These are phyloP conservation scores for Oegoconia quadripuncta DNA, from an alignment of 2,888 invertebrate genomes.

Conservation along the genomic window DNA sequence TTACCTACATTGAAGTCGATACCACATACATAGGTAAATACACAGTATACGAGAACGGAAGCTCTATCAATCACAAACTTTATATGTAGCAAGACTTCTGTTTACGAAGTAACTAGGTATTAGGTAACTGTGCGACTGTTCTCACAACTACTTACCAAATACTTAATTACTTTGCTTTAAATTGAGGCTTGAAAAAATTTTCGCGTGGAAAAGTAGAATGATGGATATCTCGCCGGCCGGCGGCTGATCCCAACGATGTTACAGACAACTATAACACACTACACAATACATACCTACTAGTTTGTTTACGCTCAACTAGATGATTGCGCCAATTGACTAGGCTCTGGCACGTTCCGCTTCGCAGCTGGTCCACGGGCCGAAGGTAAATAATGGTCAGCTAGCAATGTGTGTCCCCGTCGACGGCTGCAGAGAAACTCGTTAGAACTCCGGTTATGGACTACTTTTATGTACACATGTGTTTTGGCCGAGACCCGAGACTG, in stretches of 20 bases:
- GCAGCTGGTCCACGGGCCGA: slow-evolving; percentile 30
- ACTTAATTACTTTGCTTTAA: too few relatives aligned
- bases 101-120: too few relatives aligned
- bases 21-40: too few relatives aligned
- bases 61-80: too few relatives aligned
- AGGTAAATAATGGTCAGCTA: slow-evolving; percentile 24
- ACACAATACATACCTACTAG: slow-evolving; percentile 62
- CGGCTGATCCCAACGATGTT: slow-evolving; percentile 29
- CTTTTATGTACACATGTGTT: slow-evolving; percentile 35
- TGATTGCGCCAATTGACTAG: slow-evolving; percentile 70
- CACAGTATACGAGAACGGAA: too few relatives aligned
- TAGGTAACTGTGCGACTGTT: too few relatives aligned
- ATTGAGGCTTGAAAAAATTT: neutral
- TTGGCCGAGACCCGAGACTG: slow-evolving; percentile 9
- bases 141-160: too few relatives aligned
- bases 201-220: slow-evolving; percentile 1
- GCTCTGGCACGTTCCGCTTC: slow-evolving; percentile 66
- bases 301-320: slow-evolving; percentile 76
- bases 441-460: slow-evolving; percentile 35
- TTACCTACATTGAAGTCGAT: too few relatives aligned
- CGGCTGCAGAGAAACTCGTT: slow-evolving; percentile 56
- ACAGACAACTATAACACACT: slow-evolving; percentile 51
- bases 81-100: too few relatives aligned
- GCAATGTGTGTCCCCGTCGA: slow-evolving; percentile 7
- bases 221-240: slow-evolving; percentile 8